Evolutionary conservation across 2,113 vertebrate species (phyloP), one percentile per base, ranked within the genome.

Genomic region (Peromyscus maniculatus): DNA sequence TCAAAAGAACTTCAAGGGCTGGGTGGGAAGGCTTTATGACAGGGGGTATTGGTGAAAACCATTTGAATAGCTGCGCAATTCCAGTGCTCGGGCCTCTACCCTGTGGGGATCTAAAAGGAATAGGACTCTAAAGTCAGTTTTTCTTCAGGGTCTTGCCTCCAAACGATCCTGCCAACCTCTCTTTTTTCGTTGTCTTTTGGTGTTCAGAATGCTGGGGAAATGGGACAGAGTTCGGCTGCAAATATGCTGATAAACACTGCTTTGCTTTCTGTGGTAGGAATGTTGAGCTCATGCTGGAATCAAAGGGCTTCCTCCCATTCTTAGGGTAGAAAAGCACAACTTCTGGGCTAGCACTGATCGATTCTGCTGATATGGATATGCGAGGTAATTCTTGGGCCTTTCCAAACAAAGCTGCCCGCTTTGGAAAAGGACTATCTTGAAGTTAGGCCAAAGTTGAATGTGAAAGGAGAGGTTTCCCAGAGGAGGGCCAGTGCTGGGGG

Each of bases 401-500:
- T 96, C 69, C 11, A 89, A 94, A 87, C 28, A 71, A 66, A 96
- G 79, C 26, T n/a, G 15, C n/a, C 80, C 79, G 1, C 66, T 95
- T 95, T 22, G 72, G 66, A 72, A 89, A 89, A 92, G 59, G 43
- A 83, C 49, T 43, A 87, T 78, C 62, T 91, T 83, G 67, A 96
- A 80, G 36, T 80, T 89, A 55, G 86, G 82, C 66, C 88, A 88
- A 75, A 92, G 91, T 92, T 77, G 78, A 19, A 3, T 79, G 67
- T 84, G 74, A 69, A 93, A 96, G n/a, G 66, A 95, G 16, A 52
- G 17, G 71, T 96, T 97, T 95, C 78, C 83, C 62, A 91, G 84
- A 91, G 93, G 36, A 95, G 87, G n/a, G 57, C 15, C 49, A 93
- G 31, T 71, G n/a, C 36, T 92, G 90, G 59, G 82, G 31, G 16